Base-by-base conservation (phyloP, 1,140 invertebrate species). In the Drosophila pallidifrons region DNA sequence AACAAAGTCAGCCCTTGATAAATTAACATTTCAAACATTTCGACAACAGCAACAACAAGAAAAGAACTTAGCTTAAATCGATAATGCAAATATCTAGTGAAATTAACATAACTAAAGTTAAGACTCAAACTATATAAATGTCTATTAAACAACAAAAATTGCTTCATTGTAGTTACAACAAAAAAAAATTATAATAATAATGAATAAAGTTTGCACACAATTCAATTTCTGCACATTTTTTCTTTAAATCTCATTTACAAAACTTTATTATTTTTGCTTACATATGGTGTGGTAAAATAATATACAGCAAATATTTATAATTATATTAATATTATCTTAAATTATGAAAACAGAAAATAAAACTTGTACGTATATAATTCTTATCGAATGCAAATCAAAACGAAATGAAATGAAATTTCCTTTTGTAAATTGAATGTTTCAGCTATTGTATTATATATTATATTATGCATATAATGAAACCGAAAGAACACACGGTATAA, bases 281-380 rank as follows among this genome's bases (percentile, higher is more conserved):
- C 82, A 91, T 91, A 90, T 91, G 90, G 82, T 91, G 77, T 91
- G 91, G 90, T 91, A 89, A 86, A 87, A 88, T 82, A 74, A 82
- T 80, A 80, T 77, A 49, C 30, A 65, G 65, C 41, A 58, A 32
- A 47, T 49, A 61, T 13, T 61, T 55, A 51, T 63, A 54, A 70
- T 30, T 30, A 67, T 35, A 67, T 35, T 32, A 16, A 13, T 60
- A 63, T 35, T 38, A 10, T 57, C 10, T 60, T 32, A 13, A 43
- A 46, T 38, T 38, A 51, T 20, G 28, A 10, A 57, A 25, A 25
- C 20, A 25, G 0, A 25, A 25, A 25, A 25, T 25, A 25, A 28
- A 54, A 35, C 49, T 28, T 54, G 32, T 46, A 61, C 11, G 49
- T 57, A 58, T 11, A 45, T n/a, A 25, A 25, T 32, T 52, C 13